Base-by-base conservation (phyloP, 1,140 invertebrate genomes). In the Pogonus chalceus region DNA sequence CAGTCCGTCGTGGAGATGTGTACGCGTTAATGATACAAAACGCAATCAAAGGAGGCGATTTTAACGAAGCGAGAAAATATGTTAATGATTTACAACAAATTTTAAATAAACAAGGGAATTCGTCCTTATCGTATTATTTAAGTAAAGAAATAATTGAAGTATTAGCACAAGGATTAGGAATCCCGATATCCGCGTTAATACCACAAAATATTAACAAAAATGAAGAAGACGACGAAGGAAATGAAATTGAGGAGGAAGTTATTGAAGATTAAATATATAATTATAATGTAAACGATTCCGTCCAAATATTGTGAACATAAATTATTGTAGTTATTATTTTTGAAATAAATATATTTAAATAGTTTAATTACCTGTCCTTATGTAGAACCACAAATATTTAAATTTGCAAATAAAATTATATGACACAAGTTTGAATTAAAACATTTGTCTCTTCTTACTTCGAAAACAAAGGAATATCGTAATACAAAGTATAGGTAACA, bases 11-110 rank as follows among this genome's bases (percentile, higher is more conserved):
- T 16, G 77, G 77, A 3, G 76, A 79, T 62, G 65, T 79, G 35
- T 79, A 76, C 52, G 71, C 75, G 0, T 66, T 72, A 0, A 75
- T 79, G 62, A 76, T 77, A 4, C 74, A 78, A 20, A 68, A 76
- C 57, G 72, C 69, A 43, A 65, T 72, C 0, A 71, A 72, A 61
- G 63, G 65, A 23, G 73, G 71, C 0, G 67, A 75, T 47, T 68
- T 61, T 43, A 21, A 56, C 7, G 66, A 66, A 56, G 69, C 63
- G 2, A 67, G 65, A 52, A 62, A 67, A 51, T 39, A 64, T 3
- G 58, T 65, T 20, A 47, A 54, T n/a, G 69, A 70, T 56, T 56
- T 70, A 21, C 57, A 60, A 20, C 65, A 70, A 50, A 54, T 65
- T 37, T 53, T 69, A 31, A 49, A 31, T 7, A 55, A 46, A n/a